These are phyloP conservation scores for Mormyrops boulengeri DNA, from an alignment of 2,797 vertebrate genomes.

Conservation along the genomic window DNA sequence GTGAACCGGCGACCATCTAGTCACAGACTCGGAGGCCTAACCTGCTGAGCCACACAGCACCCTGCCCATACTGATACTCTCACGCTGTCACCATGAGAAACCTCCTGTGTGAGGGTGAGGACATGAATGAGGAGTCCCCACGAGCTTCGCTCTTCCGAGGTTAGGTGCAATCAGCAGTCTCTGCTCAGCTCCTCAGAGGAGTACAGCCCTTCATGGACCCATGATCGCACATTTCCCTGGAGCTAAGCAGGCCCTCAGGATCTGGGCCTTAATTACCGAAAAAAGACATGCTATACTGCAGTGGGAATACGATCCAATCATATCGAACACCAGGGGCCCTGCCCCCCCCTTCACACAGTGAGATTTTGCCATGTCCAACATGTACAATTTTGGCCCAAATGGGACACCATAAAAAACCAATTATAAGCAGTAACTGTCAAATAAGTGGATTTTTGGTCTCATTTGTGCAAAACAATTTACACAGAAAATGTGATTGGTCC, in stretches of 20 bases:
- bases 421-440: neutral
- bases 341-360: neutral
- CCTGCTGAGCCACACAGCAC: neutral
- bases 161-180: neutral
- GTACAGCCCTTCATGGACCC: neutral
- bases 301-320: neutral
- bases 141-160: neutral
- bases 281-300: neutral
- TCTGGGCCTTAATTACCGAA: neutral
- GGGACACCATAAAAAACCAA: neutral
- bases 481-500: neutral
- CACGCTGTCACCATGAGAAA: neutral
- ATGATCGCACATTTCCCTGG: neutral
- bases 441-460: neutral
- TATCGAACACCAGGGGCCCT: neutral
- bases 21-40: neutral
- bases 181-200: neutral
- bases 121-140: neutral
- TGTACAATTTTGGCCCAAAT: neutral
- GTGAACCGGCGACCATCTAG: neutral
- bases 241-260: neutral
- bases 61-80: neutral
- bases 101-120: neutral
- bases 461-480: neutral
- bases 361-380: neutral